Conservation (phyloP, 2,888 invertebrate species). For the Leistus spinibarbis region DNA sequence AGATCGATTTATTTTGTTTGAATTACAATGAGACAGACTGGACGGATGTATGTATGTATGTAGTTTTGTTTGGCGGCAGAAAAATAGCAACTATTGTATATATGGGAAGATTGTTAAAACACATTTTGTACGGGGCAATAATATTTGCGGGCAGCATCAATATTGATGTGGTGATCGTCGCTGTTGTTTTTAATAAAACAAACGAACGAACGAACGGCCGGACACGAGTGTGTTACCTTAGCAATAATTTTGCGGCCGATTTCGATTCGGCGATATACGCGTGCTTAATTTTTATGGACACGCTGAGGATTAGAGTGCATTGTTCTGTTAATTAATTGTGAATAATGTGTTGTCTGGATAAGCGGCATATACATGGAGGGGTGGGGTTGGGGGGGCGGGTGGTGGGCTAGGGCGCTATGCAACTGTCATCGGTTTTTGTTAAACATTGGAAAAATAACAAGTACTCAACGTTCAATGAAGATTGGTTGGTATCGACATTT, state of each 20-base stretch:
- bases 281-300: slow-evolving; percentile 39
- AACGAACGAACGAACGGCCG: neutral
- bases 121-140: neutral
- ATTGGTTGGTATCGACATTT: slow-evolving; percentile 39
- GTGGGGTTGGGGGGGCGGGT: neutral
- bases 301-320: slow-evolving; percentile 37
- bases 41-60: no score
- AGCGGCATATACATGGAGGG: slow-evolving; percentile 21
- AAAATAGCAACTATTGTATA: no score
- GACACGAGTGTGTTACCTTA: neutral
- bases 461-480: slow-evolving; percentile 38
- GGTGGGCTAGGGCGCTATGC: slow-evolving; percentile 5
- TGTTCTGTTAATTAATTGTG: slow-evolving; percentile 38
- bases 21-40: no score
- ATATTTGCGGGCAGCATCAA: neutral
- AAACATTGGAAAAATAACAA: slow-evolving; percentile 39
- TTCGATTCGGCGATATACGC: neutral
- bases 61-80: no score
- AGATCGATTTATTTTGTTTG: no score
- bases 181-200: neutral
- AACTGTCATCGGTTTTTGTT: slow-evolving; percentile 37
- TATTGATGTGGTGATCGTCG: neutral
- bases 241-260: slow-evolving; percentile 16
- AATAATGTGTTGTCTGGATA: slow-evolving; percentile 38
- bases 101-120: neutral